phyloP scores from a whole-genome alignment of 2,113 vertebrate species.

The Thomomys bottae region DNA sequence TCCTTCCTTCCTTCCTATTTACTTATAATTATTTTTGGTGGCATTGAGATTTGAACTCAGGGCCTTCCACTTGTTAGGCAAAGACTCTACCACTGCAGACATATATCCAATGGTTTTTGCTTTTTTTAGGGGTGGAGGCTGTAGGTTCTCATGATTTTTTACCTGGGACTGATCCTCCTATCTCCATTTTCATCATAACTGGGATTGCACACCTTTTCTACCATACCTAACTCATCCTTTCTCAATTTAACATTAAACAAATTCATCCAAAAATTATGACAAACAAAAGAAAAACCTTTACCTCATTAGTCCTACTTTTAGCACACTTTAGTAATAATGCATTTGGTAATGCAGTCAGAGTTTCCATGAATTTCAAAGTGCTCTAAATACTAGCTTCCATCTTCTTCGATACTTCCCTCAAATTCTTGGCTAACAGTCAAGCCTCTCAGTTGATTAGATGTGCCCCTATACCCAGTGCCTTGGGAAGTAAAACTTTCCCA shows the following conservation, averaged over 20 bases:
- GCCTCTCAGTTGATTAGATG: not conserved
- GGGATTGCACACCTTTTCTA: too few species aligned
- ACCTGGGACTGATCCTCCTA: too few species aligned
- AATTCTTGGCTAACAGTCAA: not conserved
- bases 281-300: constrained; percentile 19
- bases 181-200: too few species aligned
- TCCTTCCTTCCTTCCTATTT: too few species aligned
- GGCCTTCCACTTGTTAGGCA: too few species aligned
- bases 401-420: not conserved
- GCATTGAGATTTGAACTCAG: too few species aligned
- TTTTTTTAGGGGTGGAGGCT: too few species aligned
- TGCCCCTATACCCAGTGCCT: fast-evolving
- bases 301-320: not conserved
- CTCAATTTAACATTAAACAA: not conserved
- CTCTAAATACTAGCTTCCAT: not conserved
- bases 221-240: not conserved
- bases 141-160: too few species aligned
- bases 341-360: not conserved
- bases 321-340: not conserved
- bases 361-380: constrained; percentile 27
- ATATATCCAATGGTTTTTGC: too few species aligned
- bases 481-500: not conserved
- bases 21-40: too few species aligned
- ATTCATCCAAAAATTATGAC: constrained; percentile 45
- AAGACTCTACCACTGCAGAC: too few species aligned